Base-by-base conservation (phyloP, 2,797 vertebrate species). In the Betta splendens region DNA sequence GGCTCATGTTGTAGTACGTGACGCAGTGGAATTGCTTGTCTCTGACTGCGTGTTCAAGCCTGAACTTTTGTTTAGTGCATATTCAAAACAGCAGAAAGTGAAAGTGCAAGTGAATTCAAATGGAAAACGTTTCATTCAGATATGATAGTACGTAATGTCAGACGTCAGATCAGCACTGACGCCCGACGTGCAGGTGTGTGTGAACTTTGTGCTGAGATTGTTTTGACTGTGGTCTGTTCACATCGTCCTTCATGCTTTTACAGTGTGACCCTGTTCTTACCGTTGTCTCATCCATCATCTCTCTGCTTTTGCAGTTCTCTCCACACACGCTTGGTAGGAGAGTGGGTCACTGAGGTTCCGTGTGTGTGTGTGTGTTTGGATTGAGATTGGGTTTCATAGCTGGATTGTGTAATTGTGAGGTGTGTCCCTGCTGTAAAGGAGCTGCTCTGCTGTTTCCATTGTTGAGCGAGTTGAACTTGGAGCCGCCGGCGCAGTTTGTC, bases 331-430 rank as follows among this genome's bases (percentile, higher is more conserved):
- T 47, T 32, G 13, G 44, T 54, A 37, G 28, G 42, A 57, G 57
- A 82, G 54, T 50, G 58, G 52, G 68, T 76, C 70, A 58, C 58
- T 21, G 56, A 52, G 63, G 37, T 54, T 80, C 62, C 59, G 49
- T 72, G 49, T 48, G 20, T 58, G 35, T 59, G 54, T 36, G 50
- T 69, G 69, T 43, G 81, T 90, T 86, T 86, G 79, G 81, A 67
- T 83, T 83, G 81, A 65, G 85, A 80, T 90, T 67, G 70, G 54
- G 66, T 89, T 89, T 81, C 88, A 86, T 79, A 79, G 84, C 74
- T 65, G 74, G 70, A 79, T 84, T 90, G 84, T 86, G 82, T 84
- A 83, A 87, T 83, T 85, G 74, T 70, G 82, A 86, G 87, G 87
- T 79, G 85, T 84, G 85, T 82, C 86, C 74, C 77, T 51, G 59